phyloP scores from a whole-genome alignment of 2,888 invertebrate genomes.

The Acheta domesticus region DNA sequence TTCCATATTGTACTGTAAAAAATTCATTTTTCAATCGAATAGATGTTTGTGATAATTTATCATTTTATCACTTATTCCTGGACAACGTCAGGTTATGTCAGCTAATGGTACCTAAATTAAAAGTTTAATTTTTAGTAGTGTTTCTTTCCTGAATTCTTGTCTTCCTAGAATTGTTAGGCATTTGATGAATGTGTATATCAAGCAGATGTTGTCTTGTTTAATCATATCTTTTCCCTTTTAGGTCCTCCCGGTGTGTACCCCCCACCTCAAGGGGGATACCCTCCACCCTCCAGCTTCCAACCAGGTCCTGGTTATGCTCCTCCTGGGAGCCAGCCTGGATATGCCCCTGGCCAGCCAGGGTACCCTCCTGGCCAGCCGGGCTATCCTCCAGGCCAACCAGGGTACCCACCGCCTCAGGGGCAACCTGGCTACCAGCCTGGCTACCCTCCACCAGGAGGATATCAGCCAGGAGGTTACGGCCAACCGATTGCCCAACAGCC shows the following conservation, averaged over 20 bases:
- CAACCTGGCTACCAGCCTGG: background rate
- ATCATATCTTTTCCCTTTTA: background rate
- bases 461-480: conserved; percentile 33
- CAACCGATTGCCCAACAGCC: conserved; percentile 36
- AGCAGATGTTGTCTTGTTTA: too few species aligned
- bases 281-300: background rate
- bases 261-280: conserved; percentile 1
- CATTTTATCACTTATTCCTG: too few species aligned
- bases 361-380: conserved; percentile 34
- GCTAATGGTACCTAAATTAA: too few species aligned
- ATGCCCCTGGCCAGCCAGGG: conserved; percentile 34
- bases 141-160: too few species aligned
- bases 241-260: conserved; percentile 18
- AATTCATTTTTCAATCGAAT: too few species aligned
- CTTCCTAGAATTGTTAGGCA: too few species aligned
- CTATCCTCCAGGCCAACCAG: conserved; percentile 30
- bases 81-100: too few species aligned
- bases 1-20: too few species aligned
- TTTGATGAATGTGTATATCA: too few species aligned
- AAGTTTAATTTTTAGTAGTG: too few species aligned
- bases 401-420: conserved; percentile 27
- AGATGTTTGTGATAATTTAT: too few species aligned
- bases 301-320: conserved; percentile 24
- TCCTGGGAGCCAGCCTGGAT: conserved; percentile 29
- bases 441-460: conserved; percentile 30